Evolutionary conservation across 2,888 invertebrate genomes (phyloP).

Genomic region (Meghimatium bilineatum): DNA sequence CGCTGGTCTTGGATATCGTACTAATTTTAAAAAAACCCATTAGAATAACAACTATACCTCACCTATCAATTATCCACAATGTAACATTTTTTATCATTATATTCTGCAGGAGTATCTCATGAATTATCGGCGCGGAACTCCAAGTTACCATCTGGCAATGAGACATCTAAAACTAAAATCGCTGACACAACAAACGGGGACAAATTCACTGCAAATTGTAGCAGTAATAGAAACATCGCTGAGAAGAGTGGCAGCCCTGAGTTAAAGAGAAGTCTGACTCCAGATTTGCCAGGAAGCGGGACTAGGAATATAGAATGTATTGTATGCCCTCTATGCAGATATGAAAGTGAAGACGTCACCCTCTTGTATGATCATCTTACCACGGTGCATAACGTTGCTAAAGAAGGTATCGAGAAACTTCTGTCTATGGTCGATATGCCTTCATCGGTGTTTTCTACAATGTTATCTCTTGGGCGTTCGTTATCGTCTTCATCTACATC

Average conservation of each 20-base stretch:
- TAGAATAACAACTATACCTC: too few species aligned
- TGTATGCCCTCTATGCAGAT: conserved; percentile 94
- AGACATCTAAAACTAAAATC: background rate
- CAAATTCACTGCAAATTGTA: background rate
- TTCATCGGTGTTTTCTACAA: background rate
- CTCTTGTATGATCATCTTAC: conserved; percentile 86
- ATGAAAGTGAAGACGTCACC: conserved; percentile 88
- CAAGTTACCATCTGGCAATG: background rate
- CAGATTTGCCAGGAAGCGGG: background rate
- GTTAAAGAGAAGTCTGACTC: background rate
- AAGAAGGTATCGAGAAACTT: conserved; percentile 92
- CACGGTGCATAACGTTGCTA: conserved; percentile 88
- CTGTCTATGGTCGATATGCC: conserved; percentile 85
- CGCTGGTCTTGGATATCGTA: too few species aligned
- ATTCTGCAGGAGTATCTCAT: background rate
- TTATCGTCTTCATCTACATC: background rate
- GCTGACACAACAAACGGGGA: background rate
- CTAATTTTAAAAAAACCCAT: too few species aligned
- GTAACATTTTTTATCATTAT: too few species aligned
- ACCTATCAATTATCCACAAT: too few species aligned
- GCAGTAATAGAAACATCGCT: background rate
- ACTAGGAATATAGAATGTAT: background rate
- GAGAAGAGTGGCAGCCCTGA: background rate
- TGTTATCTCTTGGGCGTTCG: background rate
- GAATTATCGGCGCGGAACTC: background rate